A percentile compares a stretch with the other conserved stretches of the same genome.
Conservation (phyloP, 2,888 invertebrate genomes). For the Cyaniris semiargus region DNA sequence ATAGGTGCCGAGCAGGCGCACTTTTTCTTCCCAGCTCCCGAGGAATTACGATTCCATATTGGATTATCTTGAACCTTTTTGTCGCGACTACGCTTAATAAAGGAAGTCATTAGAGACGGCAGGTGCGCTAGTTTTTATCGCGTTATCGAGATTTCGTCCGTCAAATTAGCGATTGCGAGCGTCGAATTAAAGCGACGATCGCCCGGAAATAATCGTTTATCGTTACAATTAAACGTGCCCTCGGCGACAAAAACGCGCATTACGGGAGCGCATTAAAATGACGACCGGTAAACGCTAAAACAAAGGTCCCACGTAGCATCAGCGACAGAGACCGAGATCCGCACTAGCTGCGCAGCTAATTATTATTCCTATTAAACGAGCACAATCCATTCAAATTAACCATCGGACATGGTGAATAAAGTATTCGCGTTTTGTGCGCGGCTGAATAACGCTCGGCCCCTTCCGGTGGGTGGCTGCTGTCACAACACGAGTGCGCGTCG, state of each 20-base stretch:
- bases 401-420: slow-evolving; percentile 76
- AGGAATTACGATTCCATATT: slow-evolving; percentile 37
- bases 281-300: slow-evolving; percentile 52
- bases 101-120: slow-evolving; percentile 30
- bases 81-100: slow-evolving; percentile 19
- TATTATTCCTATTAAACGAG: slow-evolving; percentile 76
- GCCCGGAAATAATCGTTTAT: slow-evolving; percentile 27
- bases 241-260: slow-evolving; percentile 20
- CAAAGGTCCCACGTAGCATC: slow-evolving; percentile 54
- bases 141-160: slow-evolving; percentile 25
- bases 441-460: slow-evolving; percentile 77
- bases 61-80: slow-evolving; percentile 37
- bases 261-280: slow-evolving; percentile 2
- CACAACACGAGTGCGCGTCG: slow-evolving; percentile 80
- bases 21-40: slow-evolving; percentile 39
- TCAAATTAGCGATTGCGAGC: slow-evolving; percentile 23
- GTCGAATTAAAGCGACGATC: slow-evolving; percentile 25
- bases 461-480: slow-evolving; percentile 81
- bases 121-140: slow-evolving; percentile 8
- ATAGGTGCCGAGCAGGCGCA: slow-evolving; percentile 52
- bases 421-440: slow-evolving; percentile 75
- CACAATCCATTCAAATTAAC: slow-evolving; percentile 79
- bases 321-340: slow-evolving; percentile 49
- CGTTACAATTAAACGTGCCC: slow-evolving; percentile 21
- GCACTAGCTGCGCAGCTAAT: slow-evolving; percentile 70